Evolutionary conservation across 2,113 vertebrate species (phyloP).

Genomic region (Rutilus rutilus): DNA sequence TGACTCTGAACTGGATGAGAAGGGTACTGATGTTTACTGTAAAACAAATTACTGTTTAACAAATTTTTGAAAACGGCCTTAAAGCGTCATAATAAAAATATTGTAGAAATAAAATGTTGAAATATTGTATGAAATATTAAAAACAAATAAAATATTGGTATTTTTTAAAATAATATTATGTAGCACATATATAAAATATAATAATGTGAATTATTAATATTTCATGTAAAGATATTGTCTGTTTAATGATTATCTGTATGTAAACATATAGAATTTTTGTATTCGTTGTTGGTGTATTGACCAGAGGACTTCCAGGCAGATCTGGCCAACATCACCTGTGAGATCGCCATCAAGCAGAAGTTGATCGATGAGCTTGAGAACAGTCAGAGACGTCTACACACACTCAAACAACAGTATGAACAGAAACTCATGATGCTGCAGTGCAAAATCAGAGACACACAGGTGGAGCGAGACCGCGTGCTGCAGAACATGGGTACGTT

Average conservation of each 20-base stretch:
- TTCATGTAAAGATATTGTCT: neutral
- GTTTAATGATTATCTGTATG: neutral
- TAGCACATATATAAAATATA: neutral
- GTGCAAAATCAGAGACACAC: slow-evolving; percentile 94
- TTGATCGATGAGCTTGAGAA: slow-evolving; percentile 97
- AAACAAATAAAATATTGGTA: neutral
- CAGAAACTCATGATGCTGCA: slow-evolving; percentile 97
- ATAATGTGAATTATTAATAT: too few species aligned
- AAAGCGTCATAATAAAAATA: too few species aligned
- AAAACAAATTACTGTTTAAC: neutral
- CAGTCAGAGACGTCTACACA: slow-evolving; percentile 93
- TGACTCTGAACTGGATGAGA: slow-evolving; percentile 94
- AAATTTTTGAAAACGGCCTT: too few species aligned
- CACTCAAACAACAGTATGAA: slow-evolving; percentile 94
- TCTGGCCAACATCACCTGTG: slow-evolving; percentile 96
- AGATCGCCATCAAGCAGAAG: slow-evolving; percentile 99
- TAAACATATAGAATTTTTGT: neutral
- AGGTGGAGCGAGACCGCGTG: slow-evolving; percentile 93
- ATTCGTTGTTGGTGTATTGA: neutral
- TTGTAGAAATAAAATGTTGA: too few species aligned
- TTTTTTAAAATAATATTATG: neutral
- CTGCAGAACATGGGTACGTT: slow-evolving; percentile 92
- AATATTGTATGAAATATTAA: too few species aligned
- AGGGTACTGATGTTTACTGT: slow-evolving; percentile 76
- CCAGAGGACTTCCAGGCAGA: slow-evolving; percentile 92